Evolutionary conservation across 2,888 invertebrate genomes (phyloP), one percentile per base, ranked within the genome.

Genomic region (Acleris sparsana): DNA sequence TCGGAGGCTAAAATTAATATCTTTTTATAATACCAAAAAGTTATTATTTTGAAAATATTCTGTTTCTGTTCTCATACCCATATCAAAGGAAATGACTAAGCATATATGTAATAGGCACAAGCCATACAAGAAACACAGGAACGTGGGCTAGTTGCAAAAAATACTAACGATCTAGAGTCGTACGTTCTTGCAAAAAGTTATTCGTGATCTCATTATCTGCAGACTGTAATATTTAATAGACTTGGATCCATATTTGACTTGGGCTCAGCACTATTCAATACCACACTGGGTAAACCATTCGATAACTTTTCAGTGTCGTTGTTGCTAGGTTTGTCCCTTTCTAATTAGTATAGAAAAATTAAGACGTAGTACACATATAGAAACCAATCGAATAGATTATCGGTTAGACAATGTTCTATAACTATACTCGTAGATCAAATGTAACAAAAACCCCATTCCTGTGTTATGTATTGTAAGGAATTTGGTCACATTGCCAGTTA

Each of bases 111-210:
- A 44, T 29, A 44, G n/a, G n/a, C n/a, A n/a, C 18, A 29, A 56
- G 16, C 43, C 46, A 52, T 33, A 39, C n/a, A 33, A 46, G 51
- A 59, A 58, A 58, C n/a, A 44, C 53, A 63, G 33, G 20, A 63
- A 48, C 46, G 33, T 48, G 22, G 13, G 44, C 18, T 52, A 52
- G 17, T 39, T 57, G 63, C 20, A 51, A 57, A 58, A 58, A 20
- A 39, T 46, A 63, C 29, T 44, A 63, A 53, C 46, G 46, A 58
- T 53, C 20, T 53, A 53, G 16, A 53, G 46, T 58, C 5, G 53
- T 56, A 17, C 39, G 33, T 18, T 53, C 46, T 13, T 17, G 48
- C 53, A 60, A 59, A 64, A 64, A 25, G 18, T 33, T 20, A 11
- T 25, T 25, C 39, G 48, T 49, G 58, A 25, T 53, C 5, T 52